phyloP scores from a whole-genome alignment of 2,113 vertebrate species.

The Microtus oregoni region DNA sequence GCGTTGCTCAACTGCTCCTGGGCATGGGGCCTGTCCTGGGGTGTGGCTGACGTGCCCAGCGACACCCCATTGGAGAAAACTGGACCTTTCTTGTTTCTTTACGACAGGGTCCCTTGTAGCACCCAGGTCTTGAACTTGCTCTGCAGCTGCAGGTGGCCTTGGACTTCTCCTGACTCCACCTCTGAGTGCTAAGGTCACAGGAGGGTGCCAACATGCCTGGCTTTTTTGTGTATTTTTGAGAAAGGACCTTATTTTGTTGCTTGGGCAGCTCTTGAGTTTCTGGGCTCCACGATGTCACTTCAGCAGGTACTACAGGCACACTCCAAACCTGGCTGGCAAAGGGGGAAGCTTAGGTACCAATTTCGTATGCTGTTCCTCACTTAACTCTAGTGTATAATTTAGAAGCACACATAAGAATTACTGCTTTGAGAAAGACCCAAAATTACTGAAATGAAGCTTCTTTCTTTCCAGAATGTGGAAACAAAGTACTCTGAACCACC shows the following conservation, averaged over 20 bases:
- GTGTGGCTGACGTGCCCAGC: background rate
- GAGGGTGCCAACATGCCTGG: too few relatives aligned
- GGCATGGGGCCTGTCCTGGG: background rate
- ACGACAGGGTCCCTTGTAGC: background rate
- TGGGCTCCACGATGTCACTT: background rate
- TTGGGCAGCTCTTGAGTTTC: background rate
- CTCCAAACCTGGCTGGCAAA: background rate
- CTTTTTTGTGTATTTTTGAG: background rate
- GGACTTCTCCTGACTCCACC: background rate
- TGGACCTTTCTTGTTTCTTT: background rate
- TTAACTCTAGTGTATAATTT: slow-evolving; percentile 53
- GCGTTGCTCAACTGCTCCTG: background rate
- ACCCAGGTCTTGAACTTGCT: background rate
- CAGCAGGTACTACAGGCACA: too few relatives aligned
- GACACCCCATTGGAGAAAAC: too few relatives aligned
- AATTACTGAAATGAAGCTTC: slow-evolving; percentile 75
- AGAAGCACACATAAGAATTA: slow-evolving; percentile 71
- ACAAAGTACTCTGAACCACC: slow-evolving; percentile 64
- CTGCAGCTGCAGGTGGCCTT: background rate
- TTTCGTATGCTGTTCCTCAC: slow-evolving; percentile 46
- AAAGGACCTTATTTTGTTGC: background rate
- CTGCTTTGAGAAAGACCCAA: slow-evolving; percentile 77
- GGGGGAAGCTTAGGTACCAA: slow-evolving; percentile 11
- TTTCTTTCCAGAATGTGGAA: slow-evolving; percentile 72
- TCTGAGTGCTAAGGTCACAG: background rate